Evolutionary conservation across 2,888 invertebrate species (phyloP).

Genomic region (Drosophila antonietae): DNA sequence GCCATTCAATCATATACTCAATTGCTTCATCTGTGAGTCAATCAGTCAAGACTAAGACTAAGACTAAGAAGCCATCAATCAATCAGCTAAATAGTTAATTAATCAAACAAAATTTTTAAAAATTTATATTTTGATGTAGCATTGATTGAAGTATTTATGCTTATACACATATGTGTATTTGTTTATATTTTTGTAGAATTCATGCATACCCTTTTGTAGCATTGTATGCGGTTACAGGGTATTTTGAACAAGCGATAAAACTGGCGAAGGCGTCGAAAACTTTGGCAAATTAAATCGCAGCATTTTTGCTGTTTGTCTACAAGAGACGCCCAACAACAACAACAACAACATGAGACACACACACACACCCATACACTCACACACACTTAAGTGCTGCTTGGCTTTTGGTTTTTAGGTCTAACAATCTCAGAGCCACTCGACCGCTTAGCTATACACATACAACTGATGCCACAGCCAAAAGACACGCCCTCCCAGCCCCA

Average conservation of each 20-base stretch:
- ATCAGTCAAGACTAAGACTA: neutral
- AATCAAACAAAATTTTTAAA: no score
- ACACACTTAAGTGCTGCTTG: conserved; percentile 30
- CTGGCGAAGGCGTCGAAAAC: conserved; percentile 58
- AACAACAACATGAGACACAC: conserved; percentile 6
- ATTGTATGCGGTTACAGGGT: conserved; percentile 27
- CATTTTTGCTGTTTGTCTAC: conserved; percentile 38
- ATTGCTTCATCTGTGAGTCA: neutral
- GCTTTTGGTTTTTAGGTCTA: conserved; percentile 41
- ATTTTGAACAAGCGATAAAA: conserved; percentile 57
- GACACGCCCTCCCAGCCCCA: neutral
- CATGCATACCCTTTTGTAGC: neutral
- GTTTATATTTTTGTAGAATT: neutral
- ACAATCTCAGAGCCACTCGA: conserved; percentile 48
- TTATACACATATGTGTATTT: no score
- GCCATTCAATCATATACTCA: neutral
- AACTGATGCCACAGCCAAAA: conserved; percentile 11
- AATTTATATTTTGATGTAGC: no score
- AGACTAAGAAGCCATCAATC: no score
- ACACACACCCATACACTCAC: conserved; percentile 2
- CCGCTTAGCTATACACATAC: conserved; percentile 39
- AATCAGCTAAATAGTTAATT: neutral
- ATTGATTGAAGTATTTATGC: neutral
- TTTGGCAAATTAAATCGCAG: conserved; percentile 73
- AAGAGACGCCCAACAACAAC: conserved; percentile 15